phyloP scores from a whole-genome alignment of 2,113 vertebrate genomes.

The Hippopotamus amphibius region DNA sequence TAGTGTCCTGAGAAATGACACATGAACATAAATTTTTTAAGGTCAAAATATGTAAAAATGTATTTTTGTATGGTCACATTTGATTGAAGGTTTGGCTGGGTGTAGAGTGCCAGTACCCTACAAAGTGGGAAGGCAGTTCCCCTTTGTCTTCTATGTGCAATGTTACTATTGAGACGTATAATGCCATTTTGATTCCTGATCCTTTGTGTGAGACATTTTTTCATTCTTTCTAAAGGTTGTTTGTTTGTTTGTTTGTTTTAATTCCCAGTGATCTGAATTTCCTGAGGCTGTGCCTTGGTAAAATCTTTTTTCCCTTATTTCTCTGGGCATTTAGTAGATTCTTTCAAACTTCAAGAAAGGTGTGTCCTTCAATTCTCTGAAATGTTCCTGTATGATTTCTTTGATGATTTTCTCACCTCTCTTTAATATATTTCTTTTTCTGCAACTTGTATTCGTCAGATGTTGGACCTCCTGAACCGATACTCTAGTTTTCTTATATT shows the following conservation, averaged over 20 bases:
- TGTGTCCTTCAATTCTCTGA: neutral
- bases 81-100: neutral
- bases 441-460: neutral
- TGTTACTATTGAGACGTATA: neutral
- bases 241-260: neutral
- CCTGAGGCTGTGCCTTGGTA: neutral
- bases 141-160: neutral
- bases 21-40: neutral
- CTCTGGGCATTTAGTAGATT: neutral
- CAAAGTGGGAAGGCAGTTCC: neutral
- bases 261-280: neutral
- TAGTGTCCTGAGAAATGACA: neutral
- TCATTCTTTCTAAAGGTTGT: neutral
- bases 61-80: neutral
- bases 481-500: neutral
- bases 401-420: neutral
- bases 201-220: neutral
- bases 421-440: neutral
- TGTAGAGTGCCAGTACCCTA: neutral
- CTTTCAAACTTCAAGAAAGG: slow-evolving; percentile 20
- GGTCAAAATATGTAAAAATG: neutral
- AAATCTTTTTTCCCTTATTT: neutral
- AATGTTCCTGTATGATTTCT: neutral
- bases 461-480: neutral
- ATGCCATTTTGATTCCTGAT: slow-evolving; percentile 36